Conservation (phyloP, 2,113 vertebrate genomes). For the Irena cyanogastra region DNA sequence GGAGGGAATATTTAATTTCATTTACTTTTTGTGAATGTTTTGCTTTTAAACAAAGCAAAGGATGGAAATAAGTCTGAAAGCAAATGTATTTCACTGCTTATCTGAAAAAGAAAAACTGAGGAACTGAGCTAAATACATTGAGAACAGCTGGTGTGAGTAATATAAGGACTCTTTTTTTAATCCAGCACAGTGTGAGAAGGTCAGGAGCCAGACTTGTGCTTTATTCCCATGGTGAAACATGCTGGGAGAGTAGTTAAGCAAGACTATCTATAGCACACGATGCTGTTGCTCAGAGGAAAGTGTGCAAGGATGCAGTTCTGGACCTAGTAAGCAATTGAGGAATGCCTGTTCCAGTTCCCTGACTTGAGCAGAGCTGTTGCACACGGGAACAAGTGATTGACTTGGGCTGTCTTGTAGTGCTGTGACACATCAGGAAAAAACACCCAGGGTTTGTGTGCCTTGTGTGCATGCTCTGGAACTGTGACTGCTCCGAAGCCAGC, state of each 20-base stretch:
- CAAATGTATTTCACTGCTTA: background rate
- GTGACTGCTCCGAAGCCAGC: background rate
- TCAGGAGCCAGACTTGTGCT: background rate
- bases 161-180: background rate
- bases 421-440: background rate
- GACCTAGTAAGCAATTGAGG: background rate
- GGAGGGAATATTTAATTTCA: background rate
- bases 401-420: background rate
- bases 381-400: background rate
- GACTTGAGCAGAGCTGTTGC: background rate
- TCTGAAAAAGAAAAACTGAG: background rate
- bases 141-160: background rate
- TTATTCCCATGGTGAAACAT: background rate
- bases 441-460: background rate
- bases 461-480: background rate
- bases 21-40: background rate
- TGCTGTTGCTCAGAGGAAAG: background rate
- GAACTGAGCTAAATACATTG: background rate
- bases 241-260: background rate
- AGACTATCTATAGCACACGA: fast-evolving
- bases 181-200: background rate
- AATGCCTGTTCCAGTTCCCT: background rate
- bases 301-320: background rate
- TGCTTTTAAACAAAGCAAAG: background rate
- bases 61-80: background rate